These are phyloP conservation scores for Cheirogaleus medius DNA, from an alignment of 2,113 vertebrate species.

Conservation along the genomic window DNA sequence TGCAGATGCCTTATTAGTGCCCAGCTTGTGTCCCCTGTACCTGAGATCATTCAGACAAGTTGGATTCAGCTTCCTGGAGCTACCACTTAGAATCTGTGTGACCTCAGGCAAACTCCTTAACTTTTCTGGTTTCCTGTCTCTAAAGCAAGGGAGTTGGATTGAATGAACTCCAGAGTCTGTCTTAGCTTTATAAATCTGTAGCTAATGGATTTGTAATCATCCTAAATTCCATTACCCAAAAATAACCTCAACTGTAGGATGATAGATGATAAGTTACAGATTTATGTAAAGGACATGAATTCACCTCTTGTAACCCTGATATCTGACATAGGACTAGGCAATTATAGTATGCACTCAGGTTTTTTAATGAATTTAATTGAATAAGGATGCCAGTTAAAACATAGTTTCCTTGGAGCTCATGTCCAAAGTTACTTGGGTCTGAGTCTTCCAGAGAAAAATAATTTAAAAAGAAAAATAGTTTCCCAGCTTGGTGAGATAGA, in stretches of 20 bases:
- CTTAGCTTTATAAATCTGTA: background rate
- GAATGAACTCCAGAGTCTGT: background rate
- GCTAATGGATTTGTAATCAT: background rate
- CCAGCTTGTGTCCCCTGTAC: too few relatives aligned
- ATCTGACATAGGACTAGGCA: background rate
- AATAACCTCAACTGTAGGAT: background rate
- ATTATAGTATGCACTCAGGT: background rate
- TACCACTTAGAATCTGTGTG: background rate
- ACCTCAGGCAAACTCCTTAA: background rate
- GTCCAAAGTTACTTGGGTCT: too few relatives aligned
- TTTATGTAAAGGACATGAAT: background rate
- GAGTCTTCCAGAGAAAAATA: too few relatives aligned
- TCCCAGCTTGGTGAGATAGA: background rate
- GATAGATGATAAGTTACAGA: background rate
- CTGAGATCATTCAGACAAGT: too few relatives aligned
- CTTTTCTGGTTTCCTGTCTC: background rate
- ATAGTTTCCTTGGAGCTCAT: background rate
- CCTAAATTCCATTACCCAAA: background rate
- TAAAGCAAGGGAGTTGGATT: background rate
- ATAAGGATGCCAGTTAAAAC: background rate
- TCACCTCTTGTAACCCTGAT: background rate
- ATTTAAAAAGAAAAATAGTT: background rate
- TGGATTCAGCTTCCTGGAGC: background rate
- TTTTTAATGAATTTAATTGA: background rate
- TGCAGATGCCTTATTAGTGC: too few relatives aligned